phyloP scores from a whole-genome alignment of 2,113 vertebrate genomes.

The Trichechus manatus region DNA sequence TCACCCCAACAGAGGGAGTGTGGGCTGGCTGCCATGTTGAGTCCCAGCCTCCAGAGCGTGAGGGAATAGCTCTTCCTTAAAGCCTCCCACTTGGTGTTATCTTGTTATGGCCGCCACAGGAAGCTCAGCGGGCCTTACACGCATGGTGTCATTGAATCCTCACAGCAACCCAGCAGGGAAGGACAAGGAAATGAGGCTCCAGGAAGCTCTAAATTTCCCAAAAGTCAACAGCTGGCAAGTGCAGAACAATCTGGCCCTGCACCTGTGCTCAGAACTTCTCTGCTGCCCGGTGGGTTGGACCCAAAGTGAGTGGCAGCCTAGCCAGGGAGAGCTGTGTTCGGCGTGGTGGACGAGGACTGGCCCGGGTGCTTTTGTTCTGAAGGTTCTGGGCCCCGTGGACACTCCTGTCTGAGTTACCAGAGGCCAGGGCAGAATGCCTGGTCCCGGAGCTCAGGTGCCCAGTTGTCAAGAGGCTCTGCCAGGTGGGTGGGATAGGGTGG shows the following conservation, averaged over 20 bases:
- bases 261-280: not conserved
- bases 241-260: not conserved
- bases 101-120: too few species aligned
- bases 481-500: not conserved
- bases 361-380: not conserved
- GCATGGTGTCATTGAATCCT: not conserved
- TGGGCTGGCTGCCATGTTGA: too few species aligned
- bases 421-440: not conserved
- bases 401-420: not conserved
- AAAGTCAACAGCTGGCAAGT: not conserved
- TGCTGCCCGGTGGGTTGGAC: not conserved
- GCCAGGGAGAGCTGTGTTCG: not conserved
- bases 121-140: too few species aligned
- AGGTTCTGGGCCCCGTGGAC: not conserved
- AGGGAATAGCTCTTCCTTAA: too few species aligned
- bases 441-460: not conserved
- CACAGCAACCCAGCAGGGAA: not conserved
- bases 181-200: too few species aligned
- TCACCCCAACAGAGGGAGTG: too few species aligned
- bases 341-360: not conserved
- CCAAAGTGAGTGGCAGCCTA: not conserved
- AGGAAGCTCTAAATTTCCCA: not conserved
- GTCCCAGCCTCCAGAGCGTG: too few species aligned
- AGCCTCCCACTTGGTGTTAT: too few species aligned
- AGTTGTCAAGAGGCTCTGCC: not conserved